These are phyloP conservation scores for Anoplophora glabripennis DNA, from an alignment of 1,140 invertebrate species.

Conservation along the genomic window DNA sequence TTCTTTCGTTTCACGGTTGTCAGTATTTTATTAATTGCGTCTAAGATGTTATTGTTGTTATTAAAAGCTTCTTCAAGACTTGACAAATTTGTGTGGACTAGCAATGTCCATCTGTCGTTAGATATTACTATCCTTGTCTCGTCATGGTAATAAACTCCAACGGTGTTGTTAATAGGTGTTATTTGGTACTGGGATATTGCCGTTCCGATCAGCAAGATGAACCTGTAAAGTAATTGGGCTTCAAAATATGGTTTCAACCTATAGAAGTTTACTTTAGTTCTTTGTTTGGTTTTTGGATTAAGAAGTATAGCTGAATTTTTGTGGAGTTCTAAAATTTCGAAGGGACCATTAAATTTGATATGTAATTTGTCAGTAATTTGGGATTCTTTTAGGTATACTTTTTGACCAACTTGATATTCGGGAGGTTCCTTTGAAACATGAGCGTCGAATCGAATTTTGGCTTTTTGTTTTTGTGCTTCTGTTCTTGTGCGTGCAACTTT, in stretches of 20 bases:
- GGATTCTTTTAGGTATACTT: constrained; percentile 24
- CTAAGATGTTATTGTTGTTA: neutral
- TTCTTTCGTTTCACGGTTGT: no score
- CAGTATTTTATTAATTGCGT: neutral
- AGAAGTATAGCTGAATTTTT: neutral
- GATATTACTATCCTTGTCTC: neutral
- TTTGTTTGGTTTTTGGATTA: neutral
- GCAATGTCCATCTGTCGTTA: neutral
- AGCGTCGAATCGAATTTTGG: no score
- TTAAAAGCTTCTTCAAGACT: neutral
- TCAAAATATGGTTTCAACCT: neutral
- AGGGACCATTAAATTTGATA: constrained; percentile 24
- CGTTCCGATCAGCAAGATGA: no score
- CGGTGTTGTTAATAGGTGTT: neutral
- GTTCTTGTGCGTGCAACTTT: constrained; percentile 11
- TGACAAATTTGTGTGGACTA: neutral
- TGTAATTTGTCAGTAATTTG: constrained; percentile 21
- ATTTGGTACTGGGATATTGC: neutral
- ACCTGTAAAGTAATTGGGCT: neutral
- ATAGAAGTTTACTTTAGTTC: neutral
- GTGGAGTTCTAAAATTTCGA: constrained; percentile 4
- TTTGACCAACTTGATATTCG: neutral
- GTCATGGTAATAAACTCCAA: neutral
- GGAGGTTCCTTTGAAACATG: neutral
- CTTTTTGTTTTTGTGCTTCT: constrained; percentile 12